phyloP scores from a whole-genome alignment of 2,888 invertebrate genomes.

The Chloroclystis v-ata region DNA sequence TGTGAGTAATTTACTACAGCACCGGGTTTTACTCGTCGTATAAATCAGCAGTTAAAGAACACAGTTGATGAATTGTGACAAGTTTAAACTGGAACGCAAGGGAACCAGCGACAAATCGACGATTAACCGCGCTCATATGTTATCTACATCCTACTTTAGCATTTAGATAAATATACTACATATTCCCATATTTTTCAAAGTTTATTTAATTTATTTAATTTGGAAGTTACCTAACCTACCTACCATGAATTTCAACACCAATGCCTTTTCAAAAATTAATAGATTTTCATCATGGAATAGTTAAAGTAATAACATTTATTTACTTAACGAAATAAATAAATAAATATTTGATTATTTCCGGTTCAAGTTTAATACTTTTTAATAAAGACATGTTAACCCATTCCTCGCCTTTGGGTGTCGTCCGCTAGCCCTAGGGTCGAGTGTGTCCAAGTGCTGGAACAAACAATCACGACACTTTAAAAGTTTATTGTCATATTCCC shows the following conservation, averaged over 20 bases:
- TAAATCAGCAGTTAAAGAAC: constrained; percentile 55
- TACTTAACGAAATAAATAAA: too few species aligned
- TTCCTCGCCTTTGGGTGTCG: constrained; percentile 17
- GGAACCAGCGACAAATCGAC: constrained; percentile 57
- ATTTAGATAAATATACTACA: constrained; percentile 5
- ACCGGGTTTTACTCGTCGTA: constrained; percentile 46
- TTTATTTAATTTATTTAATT: too few species aligned
- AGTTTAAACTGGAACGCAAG: constrained; percentile 42
- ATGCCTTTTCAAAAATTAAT: too few species aligned
- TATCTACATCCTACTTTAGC: constrained; percentile 31
- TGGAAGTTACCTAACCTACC: too few species aligned
- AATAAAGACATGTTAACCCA: constrained; percentile 22
- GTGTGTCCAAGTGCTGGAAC: constrained; percentile 24
- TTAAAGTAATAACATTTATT: too few species aligned
- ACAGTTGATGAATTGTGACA: constrained; percentile 58
- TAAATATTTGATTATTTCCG: too few species aligned
- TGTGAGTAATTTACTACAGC: constrained; percentile 39
- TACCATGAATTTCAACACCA: too few species aligned
- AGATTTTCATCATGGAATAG: too few species aligned
- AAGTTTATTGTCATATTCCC: constrained; percentile 38
- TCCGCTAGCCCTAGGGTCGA: constrained; percentile 10
- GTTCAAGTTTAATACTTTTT: too few species aligned
- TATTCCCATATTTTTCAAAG: too few species aligned
- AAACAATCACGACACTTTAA: constrained; percentile 39
- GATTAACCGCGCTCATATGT: constrained; percentile 54